Evolutionary conservation across 1,140 invertebrate species (phyloP).

Genomic region (Drosophila bipectinata): DNA sequence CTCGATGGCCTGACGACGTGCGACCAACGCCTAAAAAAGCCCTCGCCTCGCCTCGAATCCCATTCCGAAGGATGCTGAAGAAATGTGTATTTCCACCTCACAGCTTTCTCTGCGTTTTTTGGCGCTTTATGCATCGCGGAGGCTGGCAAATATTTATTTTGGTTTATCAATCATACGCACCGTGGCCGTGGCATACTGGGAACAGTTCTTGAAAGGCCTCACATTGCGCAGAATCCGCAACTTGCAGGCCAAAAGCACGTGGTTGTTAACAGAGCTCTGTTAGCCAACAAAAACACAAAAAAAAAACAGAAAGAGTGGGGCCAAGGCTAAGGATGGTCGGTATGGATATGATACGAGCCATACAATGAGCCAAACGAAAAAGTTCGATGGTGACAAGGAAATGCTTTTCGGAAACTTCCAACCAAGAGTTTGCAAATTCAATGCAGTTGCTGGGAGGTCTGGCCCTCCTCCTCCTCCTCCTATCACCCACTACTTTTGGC

Average conservation of each 20-base stretch:
- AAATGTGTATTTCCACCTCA: background rate
- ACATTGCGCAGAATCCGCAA: slow-evolving; percentile 65
- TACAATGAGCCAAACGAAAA: slow-evolving; percentile 28
- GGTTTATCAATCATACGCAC: slow-evolving; percentile 82
- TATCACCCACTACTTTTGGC: slow-evolving; percentile 10
- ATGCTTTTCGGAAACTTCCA: slow-evolving; percentile 74
- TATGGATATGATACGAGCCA: slow-evolving; percentile 8
- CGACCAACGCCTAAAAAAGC: slow-evolving; percentile 54
- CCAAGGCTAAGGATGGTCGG: slow-evolving; percentile 70
- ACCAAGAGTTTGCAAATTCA: slow-evolving; percentile 47
- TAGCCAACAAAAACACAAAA: slow-evolving; percentile 2
- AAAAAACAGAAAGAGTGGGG: background rate
- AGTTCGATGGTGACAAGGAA: slow-evolving; percentile 70
- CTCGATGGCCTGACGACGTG: slow-evolving; percentile 12
- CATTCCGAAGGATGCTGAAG: background rate
- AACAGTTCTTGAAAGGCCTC: slow-evolving; percentile 44
- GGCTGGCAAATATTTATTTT: slow-evolving; percentile 81
- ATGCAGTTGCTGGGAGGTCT: slow-evolving; percentile 26
- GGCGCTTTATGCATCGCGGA: slow-evolving; percentile 62
- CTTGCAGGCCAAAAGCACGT: slow-evolving; percentile 59
- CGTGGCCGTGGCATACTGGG: slow-evolving; percentile 62
- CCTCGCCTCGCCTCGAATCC: slow-evolving; percentile 16
- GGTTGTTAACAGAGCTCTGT: slow-evolving; percentile 49
- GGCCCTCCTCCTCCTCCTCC: slow-evolving; percentile 5
- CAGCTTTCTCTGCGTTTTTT: slow-evolving; percentile 35